These are phyloP conservation scores for Engraulis encrasicolus DNA, from an alignment of 2,113 vertebrate species.

Conservation along the genomic window DNA sequence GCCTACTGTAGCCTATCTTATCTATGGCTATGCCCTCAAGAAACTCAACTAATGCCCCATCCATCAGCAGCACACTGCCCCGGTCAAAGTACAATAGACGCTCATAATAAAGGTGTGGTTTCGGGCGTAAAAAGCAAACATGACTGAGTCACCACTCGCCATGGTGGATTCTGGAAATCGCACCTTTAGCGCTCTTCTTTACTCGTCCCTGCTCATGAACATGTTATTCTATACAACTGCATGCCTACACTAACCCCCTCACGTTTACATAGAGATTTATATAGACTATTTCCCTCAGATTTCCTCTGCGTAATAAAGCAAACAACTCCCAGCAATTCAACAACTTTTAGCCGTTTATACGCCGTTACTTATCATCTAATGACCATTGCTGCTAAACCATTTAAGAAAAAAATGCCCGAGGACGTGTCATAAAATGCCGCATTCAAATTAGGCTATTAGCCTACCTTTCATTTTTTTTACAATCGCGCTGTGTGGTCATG, in stretches of 20 bases:
- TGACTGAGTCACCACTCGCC: background rate
- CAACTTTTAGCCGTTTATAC: background rate
- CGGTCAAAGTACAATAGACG: slow-evolving; percentile 45
- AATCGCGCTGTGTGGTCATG: background rate
- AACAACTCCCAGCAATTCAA: background rate
- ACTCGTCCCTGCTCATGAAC: background rate
- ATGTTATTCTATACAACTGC: background rate
- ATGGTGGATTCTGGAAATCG: background rate
- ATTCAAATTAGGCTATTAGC: background rate
- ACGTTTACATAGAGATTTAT: background rate
- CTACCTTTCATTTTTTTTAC: background rate
- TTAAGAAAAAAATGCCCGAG: background rate
- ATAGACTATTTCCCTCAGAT: background rate
- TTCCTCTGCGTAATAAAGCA: background rate
- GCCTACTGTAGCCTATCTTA: background rate
- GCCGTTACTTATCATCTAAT: background rate
- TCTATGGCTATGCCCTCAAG: background rate
- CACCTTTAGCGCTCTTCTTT: background rate
- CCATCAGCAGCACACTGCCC: slow-evolving; percentile 13
- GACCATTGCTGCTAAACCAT: background rate
- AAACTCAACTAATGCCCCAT: background rate
- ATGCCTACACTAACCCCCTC: background rate
- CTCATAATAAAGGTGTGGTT: slow-evolving; percentile 49
- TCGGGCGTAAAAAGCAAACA: slow-evolving; percentile 32
- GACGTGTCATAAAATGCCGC: slow-evolving; percentile 2